Percentiles rank a stretch among this genome's conserved stretches.
These are phyloP conservation scores for Clostera curtula DNA, from an alignment of 2,888 invertebrate genomes.

Conservation along the genomic window DNA sequence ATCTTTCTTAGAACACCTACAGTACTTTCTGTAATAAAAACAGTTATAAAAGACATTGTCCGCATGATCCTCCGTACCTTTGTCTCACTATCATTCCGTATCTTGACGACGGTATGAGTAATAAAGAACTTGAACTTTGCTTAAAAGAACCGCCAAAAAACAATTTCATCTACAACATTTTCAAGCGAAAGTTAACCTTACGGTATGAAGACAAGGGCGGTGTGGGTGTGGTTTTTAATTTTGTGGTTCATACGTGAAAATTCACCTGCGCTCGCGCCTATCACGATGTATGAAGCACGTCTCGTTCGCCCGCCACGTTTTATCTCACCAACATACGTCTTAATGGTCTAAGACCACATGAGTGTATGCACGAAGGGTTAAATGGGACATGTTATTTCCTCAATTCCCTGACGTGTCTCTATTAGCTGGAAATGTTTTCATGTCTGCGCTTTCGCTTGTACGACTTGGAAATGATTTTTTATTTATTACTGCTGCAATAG, in stretches of 20 bases:
- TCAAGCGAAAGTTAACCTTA: constrained; percentile 23
- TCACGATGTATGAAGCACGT: constrained; percentile 67
- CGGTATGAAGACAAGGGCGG: constrained; percentile 13
- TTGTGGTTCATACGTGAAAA: constrained; percentile 45
- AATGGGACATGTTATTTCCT: constrained; percentile 28
- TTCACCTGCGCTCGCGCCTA: constrained; percentile 51
- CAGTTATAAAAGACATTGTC: constrained; percentile 30
- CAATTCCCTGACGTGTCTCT: background rate
- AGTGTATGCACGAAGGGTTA: constrained; percentile 43
- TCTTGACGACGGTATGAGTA: constrained; percentile 59
- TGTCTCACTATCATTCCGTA: constrained; percentile 40
- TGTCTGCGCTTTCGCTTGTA: background rate
- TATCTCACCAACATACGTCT: constrained; percentile 50
- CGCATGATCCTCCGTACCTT: constrained; percentile 36
- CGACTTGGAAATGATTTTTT: background rate
- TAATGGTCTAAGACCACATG: constrained; percentile 60
- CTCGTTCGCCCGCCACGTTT: constrained; percentile 45
- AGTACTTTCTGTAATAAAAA: constrained; percentile 32
- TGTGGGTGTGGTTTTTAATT: constrained; percentile 12
- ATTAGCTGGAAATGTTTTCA: constrained; percentile 5
- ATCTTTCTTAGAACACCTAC: constrained; percentile 16
- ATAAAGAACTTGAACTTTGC: constrained; percentile 50
- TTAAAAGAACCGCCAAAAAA: constrained; percentile 23
- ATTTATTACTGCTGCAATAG: too few species aligned
- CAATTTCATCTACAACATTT: too few species aligned